Evolutionary conservation across 2,888 invertebrate genomes (phyloP).

Genomic region (Copidosoma aretas): DNA sequence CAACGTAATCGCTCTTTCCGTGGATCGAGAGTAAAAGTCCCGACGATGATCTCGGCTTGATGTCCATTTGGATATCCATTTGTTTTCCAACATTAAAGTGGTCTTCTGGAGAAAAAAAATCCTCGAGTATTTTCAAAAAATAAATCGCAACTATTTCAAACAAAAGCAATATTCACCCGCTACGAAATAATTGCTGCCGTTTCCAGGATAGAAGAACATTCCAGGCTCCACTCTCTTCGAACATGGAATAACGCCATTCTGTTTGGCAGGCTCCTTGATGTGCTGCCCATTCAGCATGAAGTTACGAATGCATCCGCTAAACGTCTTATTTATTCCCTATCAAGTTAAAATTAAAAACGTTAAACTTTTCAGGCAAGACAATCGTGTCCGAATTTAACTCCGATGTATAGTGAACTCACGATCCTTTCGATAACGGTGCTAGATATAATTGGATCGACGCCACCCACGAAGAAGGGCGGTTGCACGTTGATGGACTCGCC

Average conservation of each 20-base stretch:
- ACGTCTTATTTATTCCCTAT: slow-evolving; percentile 72
- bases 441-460: slow-evolving; percentile 63
- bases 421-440: slow-evolving; percentile 58
- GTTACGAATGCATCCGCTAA: slow-evolving; percentile 84
- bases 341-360: slow-evolving; percentile 10
- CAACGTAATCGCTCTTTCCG: slow-evolving; percentile 78
- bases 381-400: neutral
- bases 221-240: slow-evolving; percentile 80
- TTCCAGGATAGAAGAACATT: slow-evolving; percentile 81
- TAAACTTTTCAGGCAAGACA: slow-evolving; percentile 9
- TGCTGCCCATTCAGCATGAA: slow-evolving; percentile 74
- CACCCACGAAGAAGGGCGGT: slow-evolving; percentile 83
- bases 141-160: neutral
- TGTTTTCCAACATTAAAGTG: slow-evolving; percentile 80
- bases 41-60: slow-evolving; percentile 82
- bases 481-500: slow-evolving; percentile 68
- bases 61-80: slow-evolving; percentile 81
- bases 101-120: slow-evolving; percentile 65
- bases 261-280: slow-evolving; percentile 68
- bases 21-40: slow-evolving; percentile 89
- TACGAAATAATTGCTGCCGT: slow-evolving; percentile 75
- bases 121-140: neutral
- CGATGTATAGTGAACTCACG: slow-evolving; percentile 45
- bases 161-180: slow-evolving; percentile 61
- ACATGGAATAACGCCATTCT: slow-evolving; percentile 77